Percentiles rank a stretch among this genome's conserved stretches.
These are phyloP conservation scores for Pituophis catenifer DNA, from an alignment of 2,113 vertebrate genomes.

Conservation along the genomic window DNA sequence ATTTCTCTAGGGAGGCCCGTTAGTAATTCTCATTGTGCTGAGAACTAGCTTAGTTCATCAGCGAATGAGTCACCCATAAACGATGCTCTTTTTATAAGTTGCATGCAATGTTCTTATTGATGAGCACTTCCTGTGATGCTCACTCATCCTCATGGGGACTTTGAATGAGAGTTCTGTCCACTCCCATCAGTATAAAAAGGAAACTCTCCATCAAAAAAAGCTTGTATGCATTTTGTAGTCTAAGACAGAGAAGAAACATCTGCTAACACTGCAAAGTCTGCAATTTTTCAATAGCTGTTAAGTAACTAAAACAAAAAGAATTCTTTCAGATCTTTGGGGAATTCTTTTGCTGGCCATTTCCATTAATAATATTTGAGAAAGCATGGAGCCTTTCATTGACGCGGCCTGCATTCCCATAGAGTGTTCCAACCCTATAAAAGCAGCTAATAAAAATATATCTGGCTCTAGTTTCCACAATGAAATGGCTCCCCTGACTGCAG, in stretches of 20 bases:
- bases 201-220: slow-evolving; percentile 24
- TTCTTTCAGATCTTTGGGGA: slow-evolving; percentile 60
- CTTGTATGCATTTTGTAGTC: neutral
- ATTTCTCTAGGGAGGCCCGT: neutral
- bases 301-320: slow-evolving; percentile 45
- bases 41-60: fast-evolving
- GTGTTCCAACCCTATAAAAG: slow-evolving; percentile 65
- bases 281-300: slow-evolving; percentile 55
- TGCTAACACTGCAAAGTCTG: slow-evolving; percentile 52
- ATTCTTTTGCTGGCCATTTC: slow-evolving; percentile 57
- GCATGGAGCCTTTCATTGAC: slow-evolving; percentile 51
- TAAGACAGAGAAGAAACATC: slow-evolving; percentile 40
- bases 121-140: slow-evolving; percentile 21
- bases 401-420: slow-evolving; percentile 60
- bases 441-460: slow-evolving; percentile 38
- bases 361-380: slow-evolving; percentile 64
- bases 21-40: neutral
- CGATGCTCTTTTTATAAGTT: slow-evolving; percentile 18
- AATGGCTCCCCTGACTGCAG: neutral
- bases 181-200: slow-evolving; percentile 2
- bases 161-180: slow-evolving; percentile 47
- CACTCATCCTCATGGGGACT: neutral
- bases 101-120: neutral
- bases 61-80: neutral
- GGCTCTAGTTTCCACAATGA: slow-evolving; percentile 8